Evolutionary conservation across 2,888 invertebrate genomes (phyloP).

Genomic region (Dicranocentrus wangi): DNA sequence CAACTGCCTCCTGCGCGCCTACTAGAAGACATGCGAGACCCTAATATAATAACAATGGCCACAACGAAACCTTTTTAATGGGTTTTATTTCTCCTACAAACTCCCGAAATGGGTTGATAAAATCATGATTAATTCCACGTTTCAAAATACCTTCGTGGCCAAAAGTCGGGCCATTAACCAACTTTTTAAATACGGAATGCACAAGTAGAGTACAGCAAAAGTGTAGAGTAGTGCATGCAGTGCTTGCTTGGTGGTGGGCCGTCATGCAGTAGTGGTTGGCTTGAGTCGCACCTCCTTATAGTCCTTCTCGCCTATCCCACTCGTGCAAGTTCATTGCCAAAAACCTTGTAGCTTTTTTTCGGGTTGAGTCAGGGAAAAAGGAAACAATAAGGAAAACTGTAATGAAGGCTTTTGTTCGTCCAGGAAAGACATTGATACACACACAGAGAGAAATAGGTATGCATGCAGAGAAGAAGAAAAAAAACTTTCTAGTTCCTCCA

Average conservation of each 20-base stretch:
- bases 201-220: too few relatives aligned
- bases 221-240: neutral
- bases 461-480: neutral
- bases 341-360: constrained; percentile 9
- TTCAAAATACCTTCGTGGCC: constrained; percentile 31
- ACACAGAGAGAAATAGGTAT: neutral
- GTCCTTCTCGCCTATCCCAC: neutral
- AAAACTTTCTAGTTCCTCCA: neutral
- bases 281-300: too few relatives aligned
- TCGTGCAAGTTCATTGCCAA: constrained; percentile 57
- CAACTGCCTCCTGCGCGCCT: too few relatives aligned
- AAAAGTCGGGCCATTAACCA: constrained; percentile 16
- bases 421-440: neutral
- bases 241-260: too few relatives aligned
- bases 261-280: too few relatives aligned
- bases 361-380: neutral
- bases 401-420: constrained; percentile 18
- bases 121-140: constrained; percentile 58
- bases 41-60: constrained; percentile 48
- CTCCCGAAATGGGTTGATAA: constrained; percentile 47
- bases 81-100: constrained; percentile 49
- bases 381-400: constrained; percentile 5
- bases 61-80: constrained; percentile 55
- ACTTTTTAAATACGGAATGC: constrained; percentile 13
- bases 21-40: neutral